Conservation (phyloP, 2,888 invertebrate genomes). For the Noctua janthe region DNA sequence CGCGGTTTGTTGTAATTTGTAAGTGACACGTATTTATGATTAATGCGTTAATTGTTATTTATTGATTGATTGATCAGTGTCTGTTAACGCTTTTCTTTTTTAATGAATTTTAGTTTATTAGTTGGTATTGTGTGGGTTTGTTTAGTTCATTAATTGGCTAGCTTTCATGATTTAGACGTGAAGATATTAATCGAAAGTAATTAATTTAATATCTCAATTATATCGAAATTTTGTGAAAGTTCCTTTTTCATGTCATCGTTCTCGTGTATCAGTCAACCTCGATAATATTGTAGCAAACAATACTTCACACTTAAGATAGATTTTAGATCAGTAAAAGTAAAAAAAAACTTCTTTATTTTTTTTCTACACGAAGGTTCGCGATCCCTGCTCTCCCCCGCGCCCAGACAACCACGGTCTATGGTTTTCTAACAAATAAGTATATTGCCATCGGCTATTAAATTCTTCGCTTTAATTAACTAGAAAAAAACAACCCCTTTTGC, state of each 20-base stretch:
- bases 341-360: slow-evolving; percentile 17
- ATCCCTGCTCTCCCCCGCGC: slow-evolving; percentile 70
- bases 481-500: slow-evolving; percentile 70
- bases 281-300: neutral
- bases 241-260: neutral
- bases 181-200: slow-evolving; percentile 11
- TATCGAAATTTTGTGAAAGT: slow-evolving; percentile 19
- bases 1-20: slow-evolving; percentile 54
- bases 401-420: slow-evolving; percentile 78
- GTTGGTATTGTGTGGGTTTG: neutral
- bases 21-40: slow-evolving; percentile 38
- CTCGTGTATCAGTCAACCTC: neutral
- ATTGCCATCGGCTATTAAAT: slow-evolving; percentile 80
- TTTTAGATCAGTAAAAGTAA: neutral
- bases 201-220: slow-evolving; percentile 23
- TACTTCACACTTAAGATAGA: neutral
- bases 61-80: slow-evolving; percentile 37
- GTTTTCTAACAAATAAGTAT: slow-evolving; percentile 81
- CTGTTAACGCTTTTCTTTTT: slow-evolving; percentile 23
- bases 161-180: slow-evolving; percentile 15
- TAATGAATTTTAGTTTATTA: neutral
- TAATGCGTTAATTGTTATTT: slow-evolving; percentile 25
- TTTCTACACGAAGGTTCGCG: slow-evolving; percentile 52
- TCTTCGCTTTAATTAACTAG: slow-evolving; percentile 78
- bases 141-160: slow-evolving; percentile 13